Conservation (phyloP, 2,113 vertebrate genomes). For the Channa argus region DNA sequence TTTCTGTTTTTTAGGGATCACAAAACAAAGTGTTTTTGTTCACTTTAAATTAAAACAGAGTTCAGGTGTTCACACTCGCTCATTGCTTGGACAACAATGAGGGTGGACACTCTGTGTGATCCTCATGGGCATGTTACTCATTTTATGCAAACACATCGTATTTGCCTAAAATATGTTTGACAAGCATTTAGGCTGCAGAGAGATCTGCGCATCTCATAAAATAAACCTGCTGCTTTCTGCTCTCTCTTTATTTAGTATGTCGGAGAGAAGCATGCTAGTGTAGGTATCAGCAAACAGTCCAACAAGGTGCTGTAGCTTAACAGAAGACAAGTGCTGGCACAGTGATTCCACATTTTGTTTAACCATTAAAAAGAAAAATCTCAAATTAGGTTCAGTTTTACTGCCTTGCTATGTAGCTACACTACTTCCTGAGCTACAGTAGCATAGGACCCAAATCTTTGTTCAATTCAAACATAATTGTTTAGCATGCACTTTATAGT, state of each 20-base stretch:
- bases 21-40: conserved; percentile 24
- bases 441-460: background rate
- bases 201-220: background rate
- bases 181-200: background rate
- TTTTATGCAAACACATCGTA: too few relatives aligned
- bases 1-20: too few relatives aligned
- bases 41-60: background rate
- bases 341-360: too few relatives aligned
- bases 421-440: background rate
- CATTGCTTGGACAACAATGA: too few relatives aligned
- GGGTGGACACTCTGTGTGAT: background rate
- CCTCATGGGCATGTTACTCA: background rate
- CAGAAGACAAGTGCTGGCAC: background rate
- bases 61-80: too few relatives aligned
- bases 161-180: background rate
- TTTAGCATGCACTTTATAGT: background rate
- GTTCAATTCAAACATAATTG: background rate
- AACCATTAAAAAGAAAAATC: background rate
- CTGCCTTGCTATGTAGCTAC: background rate
- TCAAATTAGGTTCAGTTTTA: background rate
- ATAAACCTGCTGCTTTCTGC: background rate
- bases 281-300: conserved; percentile 10
- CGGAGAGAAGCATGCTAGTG: conserved; percentile 13
- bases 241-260: background rate
- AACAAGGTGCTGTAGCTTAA: background rate